Percentiles rank a stretch among this genome's conserved stretches.
Conservation (phyloP, 2,113 vertebrate genomes). For the Thymallus thymallus region DNA sequence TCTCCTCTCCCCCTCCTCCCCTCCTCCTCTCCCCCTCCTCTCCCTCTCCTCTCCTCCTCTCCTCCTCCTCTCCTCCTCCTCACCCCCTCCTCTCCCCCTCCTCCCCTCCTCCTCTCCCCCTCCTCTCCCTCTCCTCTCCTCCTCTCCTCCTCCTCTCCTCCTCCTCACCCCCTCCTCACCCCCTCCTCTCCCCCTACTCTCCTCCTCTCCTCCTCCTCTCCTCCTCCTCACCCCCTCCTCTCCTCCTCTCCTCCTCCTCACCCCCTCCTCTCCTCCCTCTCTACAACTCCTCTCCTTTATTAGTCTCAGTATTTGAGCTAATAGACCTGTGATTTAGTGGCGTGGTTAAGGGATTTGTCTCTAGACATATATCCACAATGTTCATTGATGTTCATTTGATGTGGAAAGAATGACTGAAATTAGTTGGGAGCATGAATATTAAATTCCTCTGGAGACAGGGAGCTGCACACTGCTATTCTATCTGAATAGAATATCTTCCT, state of each 20-base stretch:
- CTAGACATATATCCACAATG: background rate
- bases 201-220: background rate
- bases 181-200: background rate
- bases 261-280: background rate
- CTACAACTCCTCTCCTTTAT: background rate
- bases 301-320: background rate
- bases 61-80: background rate
- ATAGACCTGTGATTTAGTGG: conserved; percentile 1
- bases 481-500: background rate
- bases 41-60: background rate
- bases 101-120: background rate
- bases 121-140: background rate
- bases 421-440: conserved; percentile 4
- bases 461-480: too few species aligned
- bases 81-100: too few species aligned
- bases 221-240: too few species aligned
- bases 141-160: background rate
- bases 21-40: background rate
- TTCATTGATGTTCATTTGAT: background rate
- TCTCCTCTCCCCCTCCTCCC: background rate
- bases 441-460: background rate
- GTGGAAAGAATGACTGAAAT: conserved; percentile 9
- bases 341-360: conserved; percentile 24
- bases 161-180: too few species aligned
- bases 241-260: background rate